Conservation (phyloP, 2,888 invertebrate species). For the Agrotis clavis region DNA sequence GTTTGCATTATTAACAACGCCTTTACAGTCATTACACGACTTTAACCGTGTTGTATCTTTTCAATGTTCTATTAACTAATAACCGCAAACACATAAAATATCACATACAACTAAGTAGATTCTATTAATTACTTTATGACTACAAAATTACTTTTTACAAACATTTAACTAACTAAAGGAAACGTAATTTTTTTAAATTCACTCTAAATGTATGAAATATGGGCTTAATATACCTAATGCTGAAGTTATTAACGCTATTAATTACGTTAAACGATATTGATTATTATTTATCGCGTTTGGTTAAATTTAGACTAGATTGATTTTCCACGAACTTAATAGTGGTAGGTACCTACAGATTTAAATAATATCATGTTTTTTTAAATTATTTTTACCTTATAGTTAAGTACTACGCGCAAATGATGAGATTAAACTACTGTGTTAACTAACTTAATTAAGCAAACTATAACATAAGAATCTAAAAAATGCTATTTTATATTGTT, state of each 20-base stretch:
- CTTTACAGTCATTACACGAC: not conserved
- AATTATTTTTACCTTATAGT: not conserved
- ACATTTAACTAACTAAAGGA: constrained; percentile 2
- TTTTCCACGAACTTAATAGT: constrained; percentile 2
- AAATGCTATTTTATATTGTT: not conserved
- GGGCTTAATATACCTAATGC: constrained; percentile 3
- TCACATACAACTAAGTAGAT: too few relatives aligned
- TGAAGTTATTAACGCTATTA: not conserved
- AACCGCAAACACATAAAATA: not conserved
- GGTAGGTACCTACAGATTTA: too few relatives aligned
- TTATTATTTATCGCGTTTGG: constrained; percentile 24
- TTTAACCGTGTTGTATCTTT: too few relatives aligned
- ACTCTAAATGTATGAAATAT: not conserved
- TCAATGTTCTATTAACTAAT: not conserved
- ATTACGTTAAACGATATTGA: constrained; percentile 21
- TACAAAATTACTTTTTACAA: not conserved
- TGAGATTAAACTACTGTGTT: not conserved
- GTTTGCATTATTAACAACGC: not conserved
- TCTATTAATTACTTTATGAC: too few relatives aligned
- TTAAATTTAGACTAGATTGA: not conserved
- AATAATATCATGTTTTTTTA: too few relatives aligned
- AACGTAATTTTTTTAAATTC: constrained; percentile 27
- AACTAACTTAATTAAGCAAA: not conserved
- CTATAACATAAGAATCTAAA: not conserved
- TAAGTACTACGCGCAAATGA: not conserved